These are phyloP conservation scores for Corythornis madagascariensis DNA, from an alignment of 2,113 vertebrate genomes.

Conservation along the genomic window DNA sequence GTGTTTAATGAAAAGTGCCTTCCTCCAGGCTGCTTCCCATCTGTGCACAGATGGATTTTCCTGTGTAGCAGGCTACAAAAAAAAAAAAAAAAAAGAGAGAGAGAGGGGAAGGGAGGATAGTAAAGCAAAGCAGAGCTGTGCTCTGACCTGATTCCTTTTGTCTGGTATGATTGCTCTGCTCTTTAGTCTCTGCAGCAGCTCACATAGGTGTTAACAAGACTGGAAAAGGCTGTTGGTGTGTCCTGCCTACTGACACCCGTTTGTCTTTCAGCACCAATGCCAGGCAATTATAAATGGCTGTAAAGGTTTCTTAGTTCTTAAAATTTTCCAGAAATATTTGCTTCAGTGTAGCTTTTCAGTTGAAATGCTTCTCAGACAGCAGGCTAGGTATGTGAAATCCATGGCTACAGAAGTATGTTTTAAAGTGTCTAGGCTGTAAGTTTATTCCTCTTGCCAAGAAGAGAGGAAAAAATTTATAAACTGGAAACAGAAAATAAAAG, in stretches of 20 bases:
- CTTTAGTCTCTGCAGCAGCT: neutral
- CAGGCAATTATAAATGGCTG: conserved; percentile 29
- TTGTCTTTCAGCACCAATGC: neutral
- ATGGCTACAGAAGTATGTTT: conserved; percentile 30
- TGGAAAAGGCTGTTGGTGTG: neutral
- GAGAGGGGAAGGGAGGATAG: neutral
- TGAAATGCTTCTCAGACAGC: neutral
- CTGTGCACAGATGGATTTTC: neutral
- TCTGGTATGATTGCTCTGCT: neutral
- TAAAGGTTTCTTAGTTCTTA: conserved; percentile 30
- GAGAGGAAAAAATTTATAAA: conserved; percentile 53
- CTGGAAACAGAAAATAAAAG: conserved; percentile 39
- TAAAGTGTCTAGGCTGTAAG: conserved; percentile 6
- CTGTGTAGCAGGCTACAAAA: neutral
- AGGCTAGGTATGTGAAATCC: conserved; percentile 50
- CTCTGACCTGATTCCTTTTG: neutral
- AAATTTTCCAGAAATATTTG: conserved; percentile 56
- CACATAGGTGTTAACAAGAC: neutral
- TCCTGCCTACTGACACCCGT: neutral
- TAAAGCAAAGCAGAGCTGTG: neutral
- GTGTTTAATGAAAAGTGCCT: neutral
- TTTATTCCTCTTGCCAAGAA: conserved; percentile 26
- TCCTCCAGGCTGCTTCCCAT: neutral
- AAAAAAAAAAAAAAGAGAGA: neutral
- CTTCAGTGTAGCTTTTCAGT: neutral